These are phyloP conservation scores for Drosophila melanosoma DNA, from an alignment of 2,888 invertebrate species.

Conservation along the genomic window DNA sequence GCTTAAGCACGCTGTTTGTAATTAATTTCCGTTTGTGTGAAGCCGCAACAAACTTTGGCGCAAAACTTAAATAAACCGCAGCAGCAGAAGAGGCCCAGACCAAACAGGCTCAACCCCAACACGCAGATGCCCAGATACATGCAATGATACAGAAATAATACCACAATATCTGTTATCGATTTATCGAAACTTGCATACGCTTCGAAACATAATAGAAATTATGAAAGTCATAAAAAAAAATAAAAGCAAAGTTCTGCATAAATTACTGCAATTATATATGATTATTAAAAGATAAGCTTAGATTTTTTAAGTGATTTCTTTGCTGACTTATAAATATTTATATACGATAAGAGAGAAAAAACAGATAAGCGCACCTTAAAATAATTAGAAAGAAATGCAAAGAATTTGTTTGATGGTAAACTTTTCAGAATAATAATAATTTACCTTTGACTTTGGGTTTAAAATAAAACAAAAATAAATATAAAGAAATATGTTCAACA, in stretches of 20 bases:
- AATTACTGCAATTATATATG: neutral
- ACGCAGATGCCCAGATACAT: conserved; percentile 17
- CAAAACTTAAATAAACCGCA: conserved; percentile 71
- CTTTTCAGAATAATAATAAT: neutral
- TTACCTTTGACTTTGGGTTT: neutral
- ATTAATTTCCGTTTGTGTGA: conserved; percentile 78
- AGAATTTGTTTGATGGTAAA: neutral
- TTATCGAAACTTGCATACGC: conserved; percentile 14
- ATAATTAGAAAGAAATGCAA: neutral
- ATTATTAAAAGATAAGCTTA: neutral
- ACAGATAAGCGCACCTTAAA: neutral
- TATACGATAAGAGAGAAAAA: neutral
- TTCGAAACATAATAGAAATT: neutral
- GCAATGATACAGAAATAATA: conserved; percentile 43
- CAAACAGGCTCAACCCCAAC: conserved; percentile 12
- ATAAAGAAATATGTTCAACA: neutral
- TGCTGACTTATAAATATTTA: neutral
- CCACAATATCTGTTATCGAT: neutral
- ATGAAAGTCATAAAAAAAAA: neutral
- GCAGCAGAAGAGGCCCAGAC: conserved; percentile 35
- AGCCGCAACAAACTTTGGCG: conserved; percentile 68
- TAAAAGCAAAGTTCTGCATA: neutral
- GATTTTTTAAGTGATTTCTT: neutral
- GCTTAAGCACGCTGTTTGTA: conserved; percentile 74
- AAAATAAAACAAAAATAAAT: neutral